Evolutionary conservation across 1,140 invertebrate genomes (phyloP), one percentile per base, ranked within the genome.

Genomic region (Lordiphosa stackelbergi): DNA sequence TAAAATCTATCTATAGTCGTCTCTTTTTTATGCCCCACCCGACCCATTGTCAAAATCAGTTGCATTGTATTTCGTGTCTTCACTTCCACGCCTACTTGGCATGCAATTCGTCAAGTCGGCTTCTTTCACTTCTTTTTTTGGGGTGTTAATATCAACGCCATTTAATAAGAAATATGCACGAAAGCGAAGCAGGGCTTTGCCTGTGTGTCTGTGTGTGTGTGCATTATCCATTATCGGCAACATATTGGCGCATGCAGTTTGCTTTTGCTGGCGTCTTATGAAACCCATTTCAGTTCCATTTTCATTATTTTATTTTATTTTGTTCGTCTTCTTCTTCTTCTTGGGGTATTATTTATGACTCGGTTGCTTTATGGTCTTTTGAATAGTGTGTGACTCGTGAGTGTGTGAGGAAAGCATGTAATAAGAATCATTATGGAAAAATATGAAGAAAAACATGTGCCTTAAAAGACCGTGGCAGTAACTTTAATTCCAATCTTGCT

Each of bases 131-230:
- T 19, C 22, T 34, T 66, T 56, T 66, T 56, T 34, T 65, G 48
- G 37, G 53, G 56, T 53, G 66, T 66, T 69, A 69, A 66, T 69
- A 69, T 70, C 56, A 53, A 49, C 57, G 57, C 64, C 48, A 66
- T 70, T 61, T 66, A 66, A 70, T 62, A 69, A 61, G 56, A 69
- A 69, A 69, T 61, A 61, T 66, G 62, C 53, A 57, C 28, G 56
- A 55, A 61, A 42, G 24, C 35, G 35, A 31, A 2, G 0, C 9
- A 40, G 10, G 24, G 28, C 24, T 24, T 24, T 42, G 31, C 42
- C 36, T 35, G 47, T 43, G 16, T 16, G 16, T 16, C 1, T 16
- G 16, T 16, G 16, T 16, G 52, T 24, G 48, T 24, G 42, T 41
- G 46, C 66, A 60, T 65, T 69, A 69, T 69, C 55, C 55, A 69